Conservation (phyloP, 2,113 vertebrate species). For the Pachypanchax playfairii region DNA sequence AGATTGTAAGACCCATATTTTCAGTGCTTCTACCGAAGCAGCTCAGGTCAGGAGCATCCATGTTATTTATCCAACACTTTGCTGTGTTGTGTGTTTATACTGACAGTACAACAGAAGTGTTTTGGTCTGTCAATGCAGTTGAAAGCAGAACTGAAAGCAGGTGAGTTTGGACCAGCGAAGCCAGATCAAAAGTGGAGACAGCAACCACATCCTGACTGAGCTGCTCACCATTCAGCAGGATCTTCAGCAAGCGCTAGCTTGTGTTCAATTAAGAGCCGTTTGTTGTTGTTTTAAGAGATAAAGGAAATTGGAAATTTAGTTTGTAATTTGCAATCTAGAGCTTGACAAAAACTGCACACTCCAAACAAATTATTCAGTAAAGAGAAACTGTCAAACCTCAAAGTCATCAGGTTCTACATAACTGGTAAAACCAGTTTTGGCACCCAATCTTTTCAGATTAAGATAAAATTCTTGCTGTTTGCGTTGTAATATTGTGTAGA, state of each 20-base stretch:
- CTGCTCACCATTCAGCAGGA: not conserved
- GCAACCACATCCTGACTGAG: not conserved
- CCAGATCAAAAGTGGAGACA: conserved; percentile 5
- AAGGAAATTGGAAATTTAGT: too few relatives aligned
- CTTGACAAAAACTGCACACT: not conserved
- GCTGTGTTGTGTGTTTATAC: conserved; percentile 47
- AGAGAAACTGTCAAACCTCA: not conserved
- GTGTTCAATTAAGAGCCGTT: not conserved
- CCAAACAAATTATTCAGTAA: not conserved
- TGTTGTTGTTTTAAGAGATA: not conserved
- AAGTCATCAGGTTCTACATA: not conserved
- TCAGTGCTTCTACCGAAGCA: conserved; percentile 12
- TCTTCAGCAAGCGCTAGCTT: not conserved
- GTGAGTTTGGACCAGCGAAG: conserved; percentile 2
- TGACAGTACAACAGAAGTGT: conserved; percentile 15
- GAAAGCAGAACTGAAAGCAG: conserved; percentile 21
- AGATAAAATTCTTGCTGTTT: not conserved
- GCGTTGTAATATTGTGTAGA: not conserved
- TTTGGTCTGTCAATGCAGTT: not conserved
- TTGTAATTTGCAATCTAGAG: too few relatives aligned
- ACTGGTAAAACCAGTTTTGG: not conserved
- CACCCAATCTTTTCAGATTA: not conserved
- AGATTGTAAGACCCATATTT: not conserved
- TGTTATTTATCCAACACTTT: conserved; percentile 61
- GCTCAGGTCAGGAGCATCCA: conserved; percentile 15